A percentile compares a stretch with the other conserved stretches of the same genome.
These are phyloP conservation scores for Malurus cyaneus DNA, from an alignment of 2,113 vertebrate species.

Conservation along the genomic window DNA sequence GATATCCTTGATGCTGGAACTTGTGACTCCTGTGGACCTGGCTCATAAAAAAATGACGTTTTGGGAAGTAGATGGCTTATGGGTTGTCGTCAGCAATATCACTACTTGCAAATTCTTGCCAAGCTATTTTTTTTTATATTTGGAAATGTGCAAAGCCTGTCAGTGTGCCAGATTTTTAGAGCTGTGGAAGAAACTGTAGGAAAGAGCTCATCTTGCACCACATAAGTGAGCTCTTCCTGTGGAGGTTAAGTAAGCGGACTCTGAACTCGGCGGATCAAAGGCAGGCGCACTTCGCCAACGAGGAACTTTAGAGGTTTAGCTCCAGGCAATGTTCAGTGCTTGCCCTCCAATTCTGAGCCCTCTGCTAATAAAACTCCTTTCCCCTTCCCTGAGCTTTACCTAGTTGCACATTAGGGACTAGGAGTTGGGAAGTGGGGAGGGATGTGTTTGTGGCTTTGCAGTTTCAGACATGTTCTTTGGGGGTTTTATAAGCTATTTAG, in stretches of 20 bases:
- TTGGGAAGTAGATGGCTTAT: not conserved
- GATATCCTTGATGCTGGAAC: not conserved
- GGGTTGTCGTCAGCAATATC: not conserved
- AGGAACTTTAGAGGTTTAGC: conserved; percentile 25
- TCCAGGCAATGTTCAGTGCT: conserved; percentile 23
- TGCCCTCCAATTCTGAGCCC: conserved; percentile 47
- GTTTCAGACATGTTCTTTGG: conserved; percentile 56
- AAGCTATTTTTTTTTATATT: conserved; percentile 23
- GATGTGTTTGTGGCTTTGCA: conserved; percentile 52
- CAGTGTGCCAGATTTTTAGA: conserved; percentile 8
- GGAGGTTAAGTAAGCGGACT: conserved; percentile 24
- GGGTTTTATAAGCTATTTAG: conserved; percentile 32
- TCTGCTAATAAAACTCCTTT: conserved; percentile 48
- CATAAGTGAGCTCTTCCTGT: conserved; percentile 38
- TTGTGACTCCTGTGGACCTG: not conserved
- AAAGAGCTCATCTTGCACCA: conserved; percentile 42
- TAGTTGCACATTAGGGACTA: conserved; percentile 8
- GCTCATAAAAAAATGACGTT: rapidly evolving
- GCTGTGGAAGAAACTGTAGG: conserved; percentile 20
- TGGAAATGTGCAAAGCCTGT: conserved; percentile 33
- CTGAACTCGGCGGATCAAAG: conserved; percentile 10
- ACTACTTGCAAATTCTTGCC: conserved; percentile 15
- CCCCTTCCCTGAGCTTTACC: conserved; percentile 1
- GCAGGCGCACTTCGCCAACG: not conserved
- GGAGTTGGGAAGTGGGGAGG: conserved; percentile 31